phyloP scores from a whole-genome alignment of 1,140 invertebrate genomes.

The Micrasema minimum region DNA sequence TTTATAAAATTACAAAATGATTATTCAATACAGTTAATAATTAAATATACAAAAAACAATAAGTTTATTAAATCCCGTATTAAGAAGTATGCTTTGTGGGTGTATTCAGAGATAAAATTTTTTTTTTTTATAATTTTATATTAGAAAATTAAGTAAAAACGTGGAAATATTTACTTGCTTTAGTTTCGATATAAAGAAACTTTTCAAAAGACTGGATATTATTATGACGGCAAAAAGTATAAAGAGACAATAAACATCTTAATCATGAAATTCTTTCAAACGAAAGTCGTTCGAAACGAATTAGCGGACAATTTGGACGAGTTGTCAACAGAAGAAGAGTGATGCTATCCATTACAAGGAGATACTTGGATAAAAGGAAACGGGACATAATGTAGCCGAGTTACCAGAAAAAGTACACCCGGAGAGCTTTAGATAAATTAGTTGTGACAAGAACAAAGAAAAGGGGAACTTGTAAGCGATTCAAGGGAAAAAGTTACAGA shows the following conservation, averaged over 20 bases:
- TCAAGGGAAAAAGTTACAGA: slow-evolving; percentile 10
- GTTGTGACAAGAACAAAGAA: slow-evolving; percentile 26
- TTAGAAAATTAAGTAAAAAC: too few relatives aligned
- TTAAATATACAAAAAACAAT: too few relatives aligned
- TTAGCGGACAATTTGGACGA: slow-evolving; percentile 7
- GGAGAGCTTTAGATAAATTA: slow-evolving; percentile 22
- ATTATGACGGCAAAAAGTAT: too few relatives aligned
- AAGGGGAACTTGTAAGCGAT: background rate
- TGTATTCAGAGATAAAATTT: too few relatives aligned
- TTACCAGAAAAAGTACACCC: background rate
- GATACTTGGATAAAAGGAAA: background rate
- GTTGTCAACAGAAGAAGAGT: background rate
- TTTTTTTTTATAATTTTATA: too few relatives aligned
- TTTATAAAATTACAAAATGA: too few relatives aligned
- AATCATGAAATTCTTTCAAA: background rate
- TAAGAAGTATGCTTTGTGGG: too few relatives aligned
- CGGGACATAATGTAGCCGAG: background rate
- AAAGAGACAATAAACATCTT: slow-evolving; percentile 2
- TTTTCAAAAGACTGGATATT: too few relatives aligned
- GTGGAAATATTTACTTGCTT: too few relatives aligned
- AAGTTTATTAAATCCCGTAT: too few relatives aligned
- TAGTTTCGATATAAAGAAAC: too few relatives aligned
- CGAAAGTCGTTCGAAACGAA: slow-evolving; percentile 5
- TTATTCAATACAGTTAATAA: too few relatives aligned
- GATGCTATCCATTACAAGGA: slow-evolving; percentile 11